Evolutionary conservation across 2,888 invertebrate species (phyloP).

Genomic region (Clanis bilineata): DNA sequence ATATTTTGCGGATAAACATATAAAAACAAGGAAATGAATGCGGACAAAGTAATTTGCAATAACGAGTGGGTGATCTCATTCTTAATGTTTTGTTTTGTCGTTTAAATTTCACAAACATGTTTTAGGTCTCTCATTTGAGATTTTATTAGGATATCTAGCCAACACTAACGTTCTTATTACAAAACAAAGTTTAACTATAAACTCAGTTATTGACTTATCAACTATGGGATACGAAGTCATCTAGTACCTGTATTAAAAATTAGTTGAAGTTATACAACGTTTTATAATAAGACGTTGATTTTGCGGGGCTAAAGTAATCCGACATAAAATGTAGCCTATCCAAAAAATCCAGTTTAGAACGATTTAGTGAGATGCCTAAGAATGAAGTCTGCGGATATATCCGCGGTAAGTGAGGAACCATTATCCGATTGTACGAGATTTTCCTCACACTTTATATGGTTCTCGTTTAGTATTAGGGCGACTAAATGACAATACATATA

Average conservation of each 20-base stretch:
- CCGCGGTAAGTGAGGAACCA: constrained; percentile 20
- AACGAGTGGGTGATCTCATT: constrained; percentile 18
- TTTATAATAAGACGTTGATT: too few species aligned
- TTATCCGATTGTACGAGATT: constrained; percentile 31
- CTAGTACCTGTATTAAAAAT: background rate
- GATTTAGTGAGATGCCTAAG: background rate
- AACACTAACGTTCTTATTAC: too few species aligned
- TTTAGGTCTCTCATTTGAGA: background rate
- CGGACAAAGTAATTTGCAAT: constrained; percentile 18
- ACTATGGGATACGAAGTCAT: too few species aligned
- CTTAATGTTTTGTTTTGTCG: background rate
- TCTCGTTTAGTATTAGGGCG: constrained; percentile 80
- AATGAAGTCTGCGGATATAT: background rate
- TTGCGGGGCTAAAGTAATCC: too few species aligned
- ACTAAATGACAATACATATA: constrained; percentile 81
- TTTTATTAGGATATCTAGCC: background rate
- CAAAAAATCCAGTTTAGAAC: too few species aligned
- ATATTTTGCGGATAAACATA: background rate
- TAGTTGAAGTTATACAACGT: background rate
- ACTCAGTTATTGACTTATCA: too few species aligned
- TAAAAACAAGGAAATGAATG: background rate
- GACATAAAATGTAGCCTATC: too few species aligned
- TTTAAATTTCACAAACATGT: background rate
- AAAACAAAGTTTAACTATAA: too few species aligned
- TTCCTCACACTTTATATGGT: constrained; percentile 64